Evolutionary conservation across 2,797 vertebrate genomes (phyloP).

Genomic region (Botia almorhae): DNA sequence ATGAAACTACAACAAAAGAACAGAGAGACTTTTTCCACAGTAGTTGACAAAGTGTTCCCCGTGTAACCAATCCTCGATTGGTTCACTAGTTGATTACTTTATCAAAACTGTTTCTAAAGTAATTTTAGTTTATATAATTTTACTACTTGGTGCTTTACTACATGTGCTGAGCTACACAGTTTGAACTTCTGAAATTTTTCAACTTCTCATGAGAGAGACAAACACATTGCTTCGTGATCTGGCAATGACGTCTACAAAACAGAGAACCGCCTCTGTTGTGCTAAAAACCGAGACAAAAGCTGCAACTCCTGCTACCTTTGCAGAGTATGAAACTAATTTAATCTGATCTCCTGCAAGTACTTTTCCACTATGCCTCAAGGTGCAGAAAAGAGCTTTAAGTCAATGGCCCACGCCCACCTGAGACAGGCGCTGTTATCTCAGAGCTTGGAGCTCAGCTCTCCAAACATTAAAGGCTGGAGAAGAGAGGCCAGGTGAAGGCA

Average conservation of each 20-base stretch:
- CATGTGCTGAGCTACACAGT: neutral
- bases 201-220: slow-evolving; percentile 45
- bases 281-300: slow-evolving; percentile 21
- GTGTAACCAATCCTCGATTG: neutral
- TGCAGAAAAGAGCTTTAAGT: slow-evolving; percentile 26
- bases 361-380: slow-evolving; percentile 73
- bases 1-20: too few species aligned
- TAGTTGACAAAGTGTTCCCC: neutral
- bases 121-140: neutral
- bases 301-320: slow-evolving; percentile 4
- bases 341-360: slow-evolving; percentile 76
- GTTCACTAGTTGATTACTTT: neutral
- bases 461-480: slow-evolving; percentile 16
- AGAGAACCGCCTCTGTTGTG: neutral
- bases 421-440: slow-evolving; percentile 53
- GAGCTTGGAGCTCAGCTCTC: slow-evolving; percentile 8
- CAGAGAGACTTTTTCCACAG: neutral
- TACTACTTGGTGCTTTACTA: neutral
- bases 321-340: slow-evolving; percentile 66
- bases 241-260: slow-evolving; percentile 26
- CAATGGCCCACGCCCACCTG: slow-evolving; percentile 58
- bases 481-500: slow-evolving; percentile 22
- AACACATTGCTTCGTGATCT: slow-evolving; percentile 43
- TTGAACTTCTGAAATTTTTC: neutral
- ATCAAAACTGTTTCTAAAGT: neutral